Conservation (phyloP, 2,888 invertebrate genomes). For the Diaphora mendica region DNA sequence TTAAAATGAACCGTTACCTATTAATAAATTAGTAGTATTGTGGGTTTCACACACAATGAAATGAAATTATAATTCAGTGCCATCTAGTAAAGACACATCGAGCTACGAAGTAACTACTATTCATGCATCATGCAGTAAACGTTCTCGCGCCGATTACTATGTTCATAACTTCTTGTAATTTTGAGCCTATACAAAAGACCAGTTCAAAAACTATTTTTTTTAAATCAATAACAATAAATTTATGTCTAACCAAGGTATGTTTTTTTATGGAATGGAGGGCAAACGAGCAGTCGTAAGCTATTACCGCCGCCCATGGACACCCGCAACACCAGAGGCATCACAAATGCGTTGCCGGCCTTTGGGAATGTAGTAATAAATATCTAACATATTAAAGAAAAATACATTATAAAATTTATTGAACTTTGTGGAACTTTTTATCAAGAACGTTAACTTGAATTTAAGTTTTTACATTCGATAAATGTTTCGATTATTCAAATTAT, state of each 20-base stretch:
- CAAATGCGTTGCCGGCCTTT: too few relatives aligned
- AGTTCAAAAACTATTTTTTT: not conserved
- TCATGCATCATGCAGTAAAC: not conserved
- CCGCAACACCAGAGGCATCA: too few relatives aligned
- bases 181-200: not conserved
- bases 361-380: not conserved
- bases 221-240: too few relatives aligned
- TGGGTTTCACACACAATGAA: not conserved
- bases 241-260: not conserved
- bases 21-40: not conserved
- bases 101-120: not conserved
- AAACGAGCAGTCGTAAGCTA: too few relatives aligned
- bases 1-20: constrained; percentile 16
- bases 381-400: not conserved
- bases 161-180: not conserved
- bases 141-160: not conserved
- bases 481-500: constrained; percentile 37
- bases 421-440: constrained; percentile 27
- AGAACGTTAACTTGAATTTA: constrained; percentile 19
- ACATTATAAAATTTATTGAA: not conserved
- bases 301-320: too few relatives aligned
- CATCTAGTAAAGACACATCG: not conserved
- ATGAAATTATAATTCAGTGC: not conserved
- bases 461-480: constrained; percentile 25
- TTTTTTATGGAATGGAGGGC: too few relatives aligned